Evolutionary conservation across 2,113 vertebrate species (phyloP), one percentile per base, ranked within the genome.

Genomic region (Lycaon pictus): DNA sequence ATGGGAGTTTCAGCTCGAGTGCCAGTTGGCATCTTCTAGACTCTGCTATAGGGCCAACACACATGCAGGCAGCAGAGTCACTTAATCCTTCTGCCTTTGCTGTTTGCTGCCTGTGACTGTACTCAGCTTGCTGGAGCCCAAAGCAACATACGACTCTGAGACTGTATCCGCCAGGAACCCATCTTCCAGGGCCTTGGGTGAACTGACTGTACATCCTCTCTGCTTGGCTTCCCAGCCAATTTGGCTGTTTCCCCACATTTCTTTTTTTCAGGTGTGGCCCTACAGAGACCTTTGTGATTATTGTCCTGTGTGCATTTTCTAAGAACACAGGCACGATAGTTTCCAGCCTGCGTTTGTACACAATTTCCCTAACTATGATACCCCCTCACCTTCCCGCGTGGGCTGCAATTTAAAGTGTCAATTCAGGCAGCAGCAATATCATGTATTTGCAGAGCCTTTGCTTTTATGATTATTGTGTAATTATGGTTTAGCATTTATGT

Each of bases 1-100:
- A 94, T 86, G 83, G 27, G 87, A 92, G 48, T 43, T 92, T 53
- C 29, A 83, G 83, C 29, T 2, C 32, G 13, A 80, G n/a, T 67
- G 93, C 82, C 95, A 96, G 72, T 86, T 97, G 97, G 97, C 97
- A 71, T 43, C 82, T 96, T 35, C 7, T 9, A 12, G 62, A 27
- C 11, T 67, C 22, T 62, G 93, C 96, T 83, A 85, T 95, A 97
- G 71, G 96, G 92, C 96, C 95, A 97, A 71, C 32, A 88, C 84
- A 88, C 80, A 85, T 4, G 6, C 84, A 97, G 80, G 81, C 60
- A 96, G 92, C 69, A 37, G 79, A 77, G 77, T 67, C 96, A n/a
- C 81, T 82, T 51, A 91, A 80, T 94, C 74, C 93, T 20, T 93
- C 86, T 92, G 80, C 62, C 71, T 97, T 92, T 51, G 76, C 80